Percentiles rank a stretch among this genome's conserved stretches.
Conservation (phyloP, 2,797 vertebrate genomes). For the Characodon lateralis region DNA sequence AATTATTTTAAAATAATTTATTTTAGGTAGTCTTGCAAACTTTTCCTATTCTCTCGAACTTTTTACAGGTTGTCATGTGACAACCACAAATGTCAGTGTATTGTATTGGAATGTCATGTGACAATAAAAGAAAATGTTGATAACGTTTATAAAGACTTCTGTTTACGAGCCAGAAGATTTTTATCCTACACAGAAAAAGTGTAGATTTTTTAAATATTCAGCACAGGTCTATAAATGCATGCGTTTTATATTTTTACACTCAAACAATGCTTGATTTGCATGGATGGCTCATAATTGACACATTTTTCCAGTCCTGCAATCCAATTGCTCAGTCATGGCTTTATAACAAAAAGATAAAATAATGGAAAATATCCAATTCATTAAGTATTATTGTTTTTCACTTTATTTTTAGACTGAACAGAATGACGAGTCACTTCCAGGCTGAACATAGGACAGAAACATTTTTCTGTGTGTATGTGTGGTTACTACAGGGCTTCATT, state of each 20-base stretch:
- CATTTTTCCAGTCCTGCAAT: background rate
- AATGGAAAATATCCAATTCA: background rate
- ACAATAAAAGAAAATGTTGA: background rate
- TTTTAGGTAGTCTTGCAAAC: background rate
- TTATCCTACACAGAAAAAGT: background rate
- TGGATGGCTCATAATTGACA: background rate
- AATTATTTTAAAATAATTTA: background rate
- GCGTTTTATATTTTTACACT: background rate
- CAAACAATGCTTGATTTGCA: background rate
- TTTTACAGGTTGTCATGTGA: background rate
- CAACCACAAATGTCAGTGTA: background rate
- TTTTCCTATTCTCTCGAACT: background rate
- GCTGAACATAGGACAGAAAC: slow-evolving; percentile 10
- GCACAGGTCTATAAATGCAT: background rate
- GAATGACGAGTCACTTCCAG: background rate
- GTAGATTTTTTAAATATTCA: too few relatives aligned
- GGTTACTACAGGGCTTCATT: slow-evolving; percentile 70
- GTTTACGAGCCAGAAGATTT: too few relatives aligned
- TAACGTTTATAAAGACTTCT: too few relatives aligned
- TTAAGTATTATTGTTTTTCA: background rate
- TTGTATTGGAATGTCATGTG: background rate
- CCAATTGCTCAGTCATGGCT: background rate
- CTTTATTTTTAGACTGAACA: slow-evolving; percentile 5
- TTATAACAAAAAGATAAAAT: background rate
- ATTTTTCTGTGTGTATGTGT: background rate